These are phyloP conservation scores for Forficula auricularia DNA, from an alignment of 1,140 invertebrate species.

Conservation along the genomic window DNA sequence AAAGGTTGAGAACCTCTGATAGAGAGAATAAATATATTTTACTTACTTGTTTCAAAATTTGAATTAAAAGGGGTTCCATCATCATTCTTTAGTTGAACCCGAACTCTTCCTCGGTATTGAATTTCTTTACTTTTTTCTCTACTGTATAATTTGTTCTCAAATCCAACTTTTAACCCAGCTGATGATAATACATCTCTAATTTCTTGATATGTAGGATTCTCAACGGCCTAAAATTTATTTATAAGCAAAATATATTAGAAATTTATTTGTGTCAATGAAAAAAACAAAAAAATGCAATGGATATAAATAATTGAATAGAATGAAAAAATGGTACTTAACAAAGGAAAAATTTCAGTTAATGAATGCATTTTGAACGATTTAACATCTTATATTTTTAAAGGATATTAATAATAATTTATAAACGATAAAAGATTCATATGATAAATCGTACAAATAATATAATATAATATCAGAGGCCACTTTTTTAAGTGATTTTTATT, in stretches of 20 bases:
- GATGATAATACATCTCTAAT: slow-evolving; percentile 78
- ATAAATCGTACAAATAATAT: too few species aligned
- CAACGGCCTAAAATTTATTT: slow-evolving; percentile 46
- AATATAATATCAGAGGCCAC: too few species aligned
- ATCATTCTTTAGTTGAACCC: slow-evolving; percentile 83
- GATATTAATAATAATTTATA: too few species aligned
- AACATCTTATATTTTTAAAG: too few species aligned
- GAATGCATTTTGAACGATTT: too few species aligned
- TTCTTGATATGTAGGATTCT: slow-evolving; percentile 86
- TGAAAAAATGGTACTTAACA: background rate
- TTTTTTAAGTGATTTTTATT: too few species aligned
- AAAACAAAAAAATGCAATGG: background rate
- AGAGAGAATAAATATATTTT: too few species aligned
- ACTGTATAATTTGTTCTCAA: slow-evolving; percentile 92
- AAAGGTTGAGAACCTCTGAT: too few species aligned
- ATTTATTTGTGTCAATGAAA: background rate
- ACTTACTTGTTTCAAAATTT: slow-evolving; percentile 50
- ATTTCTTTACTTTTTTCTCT: slow-evolving; percentile 78
- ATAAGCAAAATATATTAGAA: background rate
- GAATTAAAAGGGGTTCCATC: slow-evolving; percentile 60
- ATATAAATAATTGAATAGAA: background rate
- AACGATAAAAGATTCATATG: too few species aligned
- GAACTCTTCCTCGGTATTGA: slow-evolving; percentile 63
- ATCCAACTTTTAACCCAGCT: slow-evolving; percentile 62
- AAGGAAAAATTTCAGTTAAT: too few species aligned